Percentiles rank a stretch among this genome's conserved stretches.
phyloP scores from a whole-genome alignment of 2,113 vertebrate species.

The Laticauda laticaudata region DNA sequence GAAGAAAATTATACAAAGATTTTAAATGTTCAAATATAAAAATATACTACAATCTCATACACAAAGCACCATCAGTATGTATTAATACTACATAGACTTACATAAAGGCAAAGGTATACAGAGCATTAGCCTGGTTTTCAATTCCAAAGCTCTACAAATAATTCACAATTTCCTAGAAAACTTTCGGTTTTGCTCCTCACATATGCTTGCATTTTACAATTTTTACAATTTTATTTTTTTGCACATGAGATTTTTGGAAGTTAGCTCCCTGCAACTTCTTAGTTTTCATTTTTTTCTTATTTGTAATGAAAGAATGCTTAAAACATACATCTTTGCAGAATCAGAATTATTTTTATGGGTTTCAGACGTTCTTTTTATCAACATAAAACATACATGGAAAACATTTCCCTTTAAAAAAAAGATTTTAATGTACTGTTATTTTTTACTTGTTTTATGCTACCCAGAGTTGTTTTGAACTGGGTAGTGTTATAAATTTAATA shows the following conservation, averaged over 20 bases:
- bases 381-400: background rate
- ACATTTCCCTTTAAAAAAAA: background rate
- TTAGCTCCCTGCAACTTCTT: background rate
- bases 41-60: background rate
- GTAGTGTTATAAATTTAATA: background rate
- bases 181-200: background rate
- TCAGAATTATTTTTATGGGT: background rate
- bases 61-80: background rate
- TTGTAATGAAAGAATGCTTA: background rate
- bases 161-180: background rate
- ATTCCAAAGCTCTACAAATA: background rate
- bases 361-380: background rate
- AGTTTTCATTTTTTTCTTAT: background rate
- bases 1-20: background rate
- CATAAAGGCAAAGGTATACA: background rate
- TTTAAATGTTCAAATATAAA: background rate
- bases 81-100: background rate
- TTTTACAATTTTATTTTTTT: too few species aligned
- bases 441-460: background rate
- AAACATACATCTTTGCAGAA: background rate
- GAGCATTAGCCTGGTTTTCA: background rate
- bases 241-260: background rate
- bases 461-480: background rate
- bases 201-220: too few species aligned
- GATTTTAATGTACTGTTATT: background rate